Conservation (phyloP, 2,888 invertebrate genomes). For the Endotricha flammealis region DNA sequence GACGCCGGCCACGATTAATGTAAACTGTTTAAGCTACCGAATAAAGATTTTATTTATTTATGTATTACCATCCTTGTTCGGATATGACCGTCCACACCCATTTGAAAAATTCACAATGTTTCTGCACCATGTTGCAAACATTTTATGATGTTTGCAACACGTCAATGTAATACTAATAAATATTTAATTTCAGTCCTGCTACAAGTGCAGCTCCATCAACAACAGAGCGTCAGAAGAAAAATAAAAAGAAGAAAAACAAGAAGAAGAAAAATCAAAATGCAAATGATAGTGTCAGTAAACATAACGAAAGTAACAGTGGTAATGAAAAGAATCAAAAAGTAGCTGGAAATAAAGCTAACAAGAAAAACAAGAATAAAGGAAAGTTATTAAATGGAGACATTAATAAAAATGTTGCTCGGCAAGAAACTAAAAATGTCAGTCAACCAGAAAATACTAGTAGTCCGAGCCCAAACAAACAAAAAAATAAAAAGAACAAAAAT, state of each 20-base stretch:
- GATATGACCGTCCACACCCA: too few species aligned
- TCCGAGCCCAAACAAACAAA: constrained; percentile 32
- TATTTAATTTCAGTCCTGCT: neutral
- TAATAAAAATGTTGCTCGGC: constrained; percentile 13
- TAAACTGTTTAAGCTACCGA: too few species aligned
- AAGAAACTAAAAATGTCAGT: constrained; percentile 13
- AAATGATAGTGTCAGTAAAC: constrained; percentile 13
- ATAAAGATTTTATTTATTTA: too few species aligned
- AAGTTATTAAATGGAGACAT: constrained; percentile 17
- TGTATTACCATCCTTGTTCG: too few species aligned
- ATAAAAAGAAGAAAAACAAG: constrained; percentile 35
- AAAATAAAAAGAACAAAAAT: constrained; percentile 33
- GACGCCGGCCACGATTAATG: too few species aligned
- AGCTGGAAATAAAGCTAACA: constrained; percentile 32
- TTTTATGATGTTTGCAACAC: too few species aligned
- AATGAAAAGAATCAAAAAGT: too few species aligned
- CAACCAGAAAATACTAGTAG: constrained; percentile 10
- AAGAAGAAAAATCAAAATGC: constrained; percentile 26
- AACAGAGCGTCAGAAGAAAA: constrained; percentile 20
- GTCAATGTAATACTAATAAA: too few species aligned
- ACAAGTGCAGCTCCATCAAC: constrained; percentile 11
- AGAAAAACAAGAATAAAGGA: constrained; percentile 24
- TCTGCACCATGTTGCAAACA: too few species aligned
- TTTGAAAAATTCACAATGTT: too few species aligned
- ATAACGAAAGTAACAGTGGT: too few species aligned